Percentiles rank a stretch among this genome's conserved stretches.
Evolutionary conservation across 2,888 invertebrate species (phyloP).

Genomic region (Erpobdella octoculata): DNA sequence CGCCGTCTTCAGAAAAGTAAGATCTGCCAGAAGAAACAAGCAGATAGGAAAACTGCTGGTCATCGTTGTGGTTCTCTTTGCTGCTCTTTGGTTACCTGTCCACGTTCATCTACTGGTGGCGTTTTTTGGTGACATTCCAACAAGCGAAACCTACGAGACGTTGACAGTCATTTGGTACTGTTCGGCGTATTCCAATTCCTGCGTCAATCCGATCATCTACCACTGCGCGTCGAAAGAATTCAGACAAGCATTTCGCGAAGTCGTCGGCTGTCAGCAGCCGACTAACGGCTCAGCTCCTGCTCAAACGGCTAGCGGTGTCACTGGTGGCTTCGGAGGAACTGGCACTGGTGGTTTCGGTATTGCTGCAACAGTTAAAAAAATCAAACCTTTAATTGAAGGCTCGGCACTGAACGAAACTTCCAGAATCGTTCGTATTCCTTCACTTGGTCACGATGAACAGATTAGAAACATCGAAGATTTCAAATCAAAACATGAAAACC

Average conservation of each 20-base stretch:
- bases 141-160: conserved; percentile 30
- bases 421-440: too few species aligned
- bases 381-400: background rate
- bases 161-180: conserved; percentile 37
- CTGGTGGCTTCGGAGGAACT: background rate
- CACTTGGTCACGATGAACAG: too few species aligned
- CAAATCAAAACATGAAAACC: too few species aligned
- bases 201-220: conserved; percentile 40
- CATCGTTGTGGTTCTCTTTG: conserved; percentile 39
- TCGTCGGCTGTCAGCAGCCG: conserved; percentile 27
- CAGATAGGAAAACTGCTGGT: conserved; percentile 37
- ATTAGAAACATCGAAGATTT: too few species aligned
- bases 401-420: background rate
- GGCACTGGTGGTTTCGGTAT: background rate
- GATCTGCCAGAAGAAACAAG: conserved; percentile 31
- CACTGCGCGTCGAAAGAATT: conserved; percentile 39
- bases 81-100: conserved; percentile 39
- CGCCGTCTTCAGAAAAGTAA: background rate
- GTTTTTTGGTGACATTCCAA: conserved; percentile 35
- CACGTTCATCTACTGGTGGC: conserved; percentile 38
- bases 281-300: background rate
- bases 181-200: conserved; percentile 39
- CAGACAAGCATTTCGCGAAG: conserved; percentile 37
- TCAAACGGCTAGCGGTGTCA: background rate
- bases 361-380: background rate